Percentiles rank a stretch among this genome's conserved stretches.
phyloP scores from a whole-genome alignment of 2,797 vertebrate genomes.

The Microctenopoma stevenorrisi region DNA sequence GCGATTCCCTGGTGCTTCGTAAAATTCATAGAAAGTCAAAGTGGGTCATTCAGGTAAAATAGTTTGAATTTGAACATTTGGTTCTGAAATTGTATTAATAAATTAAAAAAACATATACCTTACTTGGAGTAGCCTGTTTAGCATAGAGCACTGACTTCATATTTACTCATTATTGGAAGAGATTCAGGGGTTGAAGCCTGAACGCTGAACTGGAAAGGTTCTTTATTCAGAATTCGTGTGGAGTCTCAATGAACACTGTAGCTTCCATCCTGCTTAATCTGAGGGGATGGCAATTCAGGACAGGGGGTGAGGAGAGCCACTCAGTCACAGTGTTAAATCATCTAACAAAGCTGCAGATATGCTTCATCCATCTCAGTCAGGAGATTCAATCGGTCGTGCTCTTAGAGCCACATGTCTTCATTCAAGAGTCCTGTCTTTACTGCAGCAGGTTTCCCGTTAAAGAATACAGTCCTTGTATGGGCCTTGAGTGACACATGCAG shows the following conservation, averaged over 20 bases:
- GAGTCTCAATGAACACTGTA: conserved; percentile 34
- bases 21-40: no score
- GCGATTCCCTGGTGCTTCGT: no score
- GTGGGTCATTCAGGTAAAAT: no score
- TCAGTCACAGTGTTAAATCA: conserved; percentile 64
- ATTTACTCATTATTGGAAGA: no score
- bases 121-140: no score
- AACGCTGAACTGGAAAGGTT: background rate
- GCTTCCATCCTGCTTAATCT: conserved; percentile 52
- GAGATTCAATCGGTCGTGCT: conserved; percentile 63
- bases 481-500: conserved; percentile 15
- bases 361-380: conserved; percentile 64
- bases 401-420: conserved; percentile 47
- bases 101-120: no score
- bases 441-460: conserved; percentile 9
- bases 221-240: conserved; percentile 21
- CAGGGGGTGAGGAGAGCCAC: conserved; percentile 38
- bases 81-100: no score
- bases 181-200: no score
- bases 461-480: conserved; percentile 23
- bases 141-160: no score
- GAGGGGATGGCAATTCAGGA: conserved; percentile 53
- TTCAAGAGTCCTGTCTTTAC: conserved; percentile 32
- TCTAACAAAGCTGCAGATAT: conserved; percentile 60
- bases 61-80: no score